Evolutionary conservation across 2,888 invertebrate genomes (phyloP), one percentile per base, ranked within the genome.

Genomic region (Conchocele bisecta): DNA sequence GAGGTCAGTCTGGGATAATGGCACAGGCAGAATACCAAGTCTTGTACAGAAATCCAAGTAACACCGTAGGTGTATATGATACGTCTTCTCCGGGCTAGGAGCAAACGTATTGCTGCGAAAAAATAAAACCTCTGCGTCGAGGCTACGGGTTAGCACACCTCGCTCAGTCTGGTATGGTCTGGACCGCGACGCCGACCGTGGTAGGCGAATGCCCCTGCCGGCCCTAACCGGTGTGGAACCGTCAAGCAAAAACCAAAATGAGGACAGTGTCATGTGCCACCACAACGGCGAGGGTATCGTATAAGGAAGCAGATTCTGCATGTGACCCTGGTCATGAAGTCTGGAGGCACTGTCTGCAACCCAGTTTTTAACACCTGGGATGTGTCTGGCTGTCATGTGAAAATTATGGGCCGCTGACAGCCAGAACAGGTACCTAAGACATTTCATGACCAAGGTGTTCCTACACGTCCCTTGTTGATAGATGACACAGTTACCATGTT

Each of bases 401-500:
- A 69, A 64, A 29, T 64, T 64, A 26, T 41, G 64, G 13, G 22
- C 20, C 0, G 63, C 63, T 4, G 63, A 64, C 15, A 70, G 31
- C 63, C 69, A 69, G 22, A 69, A 69, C 15, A 58, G 41, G n/a
- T 44, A 13, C 20, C 64, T 11, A 7, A 69, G 29, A 28, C 33
- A 63, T 9, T 11, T 11, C 58, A 64, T 51, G n/a, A 69, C 20
- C 4, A n/a, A 24, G 0, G 11, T 22, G 37, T 69, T 69, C 4
- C 24, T 20, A 6, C 51, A 69, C 7, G 58, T 28, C 17, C 69
- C 64, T 48, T 63, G 33, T 69, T 57, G 15, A 69, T 33, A n/a
- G 59, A 42, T 20, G 20, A 24, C 6, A 64, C 69, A 33, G 69
- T 69, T 11, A 56, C 48, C 3, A 37, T 17, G 26, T 68, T 68